A percentile compares a stretch with the other conserved stretches of the same genome.
Conservation (phyloP, 2,797 vertebrate genomes). For the Chelon labrosus region DNA sequence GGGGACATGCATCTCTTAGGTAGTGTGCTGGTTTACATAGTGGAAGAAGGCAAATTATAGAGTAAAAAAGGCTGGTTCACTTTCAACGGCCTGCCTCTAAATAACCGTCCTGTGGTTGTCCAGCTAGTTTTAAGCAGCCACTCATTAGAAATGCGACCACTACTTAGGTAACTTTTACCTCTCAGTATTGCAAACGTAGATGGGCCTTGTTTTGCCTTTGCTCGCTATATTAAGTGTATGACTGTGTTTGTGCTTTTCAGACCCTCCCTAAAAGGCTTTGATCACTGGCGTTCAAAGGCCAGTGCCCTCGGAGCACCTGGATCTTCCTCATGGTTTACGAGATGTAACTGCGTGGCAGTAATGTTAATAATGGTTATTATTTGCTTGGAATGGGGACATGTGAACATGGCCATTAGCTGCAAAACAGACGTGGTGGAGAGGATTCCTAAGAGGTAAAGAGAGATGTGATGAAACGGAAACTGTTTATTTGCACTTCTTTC, state of each 20-base stretch:
- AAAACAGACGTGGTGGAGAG: conserved; percentile 36
- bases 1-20: conserved; percentile 6
- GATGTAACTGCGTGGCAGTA: conserved; percentile 55
- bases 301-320: conserved; percentile 68
- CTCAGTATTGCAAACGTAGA: conserved; percentile 12
- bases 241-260: conserved; percentile 30
- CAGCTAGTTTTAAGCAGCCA: conserved; percentile 15
- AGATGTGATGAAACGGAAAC: not conserved
- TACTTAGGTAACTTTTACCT: conserved; percentile 33
- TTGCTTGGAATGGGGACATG: conserved; percentile 49
- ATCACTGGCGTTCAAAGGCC: conserved; percentile 67
- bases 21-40: conserved; percentile 4
- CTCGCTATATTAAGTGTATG: conserved; percentile 3
- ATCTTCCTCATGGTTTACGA: conserved; percentile 54
- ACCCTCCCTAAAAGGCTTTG: conserved; percentile 51
- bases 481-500: not conserved
- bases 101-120: conserved; percentile 40
- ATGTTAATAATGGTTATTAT: conserved; percentile 79
- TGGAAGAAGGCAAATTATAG: conserved; percentile 37
- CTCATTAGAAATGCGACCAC: conserved; percentile 42
- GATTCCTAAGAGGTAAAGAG: conserved; percentile 20
- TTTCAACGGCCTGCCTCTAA: conserved; percentile 49
- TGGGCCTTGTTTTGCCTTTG: not conserved
- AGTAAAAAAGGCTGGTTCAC: conserved; percentile 33
- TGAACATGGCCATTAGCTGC: conserved; percentile 44